Base-by-base conservation (phyloP, 2,888 invertebrate genomes). In the Holacanthella duospinosa region DNA sequence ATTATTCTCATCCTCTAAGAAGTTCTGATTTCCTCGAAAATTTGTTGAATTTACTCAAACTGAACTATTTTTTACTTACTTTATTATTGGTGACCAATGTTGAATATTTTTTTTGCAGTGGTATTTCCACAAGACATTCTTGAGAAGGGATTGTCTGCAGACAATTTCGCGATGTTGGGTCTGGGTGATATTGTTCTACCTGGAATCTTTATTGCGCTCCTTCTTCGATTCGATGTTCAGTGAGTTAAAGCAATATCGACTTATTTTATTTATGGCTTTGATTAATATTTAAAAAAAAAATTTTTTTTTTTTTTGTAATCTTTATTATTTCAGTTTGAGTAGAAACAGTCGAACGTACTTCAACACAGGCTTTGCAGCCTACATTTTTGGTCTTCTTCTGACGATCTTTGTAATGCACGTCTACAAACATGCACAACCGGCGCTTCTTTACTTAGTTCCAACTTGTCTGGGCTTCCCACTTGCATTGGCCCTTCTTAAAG, bases 141-240 rank as follows among this genome's bases (percentile, higher is more conserved):
- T 43, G 88, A 92, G 74, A 90, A 92, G 75, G 99, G 99, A 0
- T 78, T 97, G 62, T 83, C 82, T 71, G 93, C 90, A 1, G 88
- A 84, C 73, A 96, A 99, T 80, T 95, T 96, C 80, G 96, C 97
- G 19, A 99, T 99, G 96, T 80, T 99, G 60, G 99, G 99, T 0
- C 84, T 99, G 16, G 99, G 99, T 2, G 99, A 99, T 78, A 97
- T 99, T 74, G 99, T 99, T 36, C 92, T 99, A 71, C 99, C 99
- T 2, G 99, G 99, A 69, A 96, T 99, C 76, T 99, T 99, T 79
- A 96, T 99, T 74, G 97, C 99, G 0, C 82, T 99, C 27, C 81
- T 99, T 56, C 82, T 97, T 58, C 85, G 99, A 71, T 99, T 95
- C 79, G 99, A 99, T 80, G 84, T 88, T 77, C 82, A 82, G 82